phyloP scores from a whole-genome alignment of 1,140 invertebrate genomes.

The Leptopilina boulardi region DNA sequence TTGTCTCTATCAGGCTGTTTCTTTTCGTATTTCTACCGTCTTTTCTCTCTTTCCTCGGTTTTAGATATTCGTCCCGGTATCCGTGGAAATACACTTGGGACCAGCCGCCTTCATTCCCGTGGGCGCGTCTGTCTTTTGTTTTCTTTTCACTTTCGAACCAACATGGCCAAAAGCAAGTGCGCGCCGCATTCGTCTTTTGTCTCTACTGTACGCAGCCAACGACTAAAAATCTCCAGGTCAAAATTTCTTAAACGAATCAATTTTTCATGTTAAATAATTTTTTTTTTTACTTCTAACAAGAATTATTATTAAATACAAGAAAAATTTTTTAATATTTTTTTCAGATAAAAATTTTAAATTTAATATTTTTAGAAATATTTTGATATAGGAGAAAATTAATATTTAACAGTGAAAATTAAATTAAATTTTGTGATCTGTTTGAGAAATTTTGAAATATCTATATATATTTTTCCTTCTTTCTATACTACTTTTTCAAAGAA shows the following conservation, averaged over 20 bases:
- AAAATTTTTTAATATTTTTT: too few species aligned
- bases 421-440: too few species aligned
- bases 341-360: too few species aligned
- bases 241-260: too few species aligned
- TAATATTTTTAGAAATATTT: too few species aligned
- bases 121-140: slow-evolving; percentile 63
- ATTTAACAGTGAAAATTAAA: too few species aligned
- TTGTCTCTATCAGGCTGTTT: not conserved
- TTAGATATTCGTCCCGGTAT: slow-evolving; percentile 29
- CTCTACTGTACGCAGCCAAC: slow-evolving; percentile 52
- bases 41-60: slow-evolving; percentile 13
- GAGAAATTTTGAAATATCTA: too few species aligned
- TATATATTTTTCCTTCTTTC: slow-evolving; percentile 56
- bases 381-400: too few species aligned
- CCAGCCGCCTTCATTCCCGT: slow-evolving; percentile 56
- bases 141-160: slow-evolving; percentile 64
- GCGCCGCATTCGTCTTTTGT: slow-evolving; percentile 58
- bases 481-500: slow-evolving; percentile 34
- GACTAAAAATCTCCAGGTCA: slow-evolving; percentile 38
- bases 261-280: too few species aligned
- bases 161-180: slow-evolving; percentile 49
- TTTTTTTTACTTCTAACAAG: too few species aligned
- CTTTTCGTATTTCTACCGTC: slow-evolving; percentile 11
- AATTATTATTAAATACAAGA: slow-evolving; percentile 43
- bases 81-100: slow-evolving; percentile 41